These are phyloP conservation scores for Rachycentron canadum DNA, from an alignment of 2,797 vertebrate species.

Conservation along the genomic window DNA sequence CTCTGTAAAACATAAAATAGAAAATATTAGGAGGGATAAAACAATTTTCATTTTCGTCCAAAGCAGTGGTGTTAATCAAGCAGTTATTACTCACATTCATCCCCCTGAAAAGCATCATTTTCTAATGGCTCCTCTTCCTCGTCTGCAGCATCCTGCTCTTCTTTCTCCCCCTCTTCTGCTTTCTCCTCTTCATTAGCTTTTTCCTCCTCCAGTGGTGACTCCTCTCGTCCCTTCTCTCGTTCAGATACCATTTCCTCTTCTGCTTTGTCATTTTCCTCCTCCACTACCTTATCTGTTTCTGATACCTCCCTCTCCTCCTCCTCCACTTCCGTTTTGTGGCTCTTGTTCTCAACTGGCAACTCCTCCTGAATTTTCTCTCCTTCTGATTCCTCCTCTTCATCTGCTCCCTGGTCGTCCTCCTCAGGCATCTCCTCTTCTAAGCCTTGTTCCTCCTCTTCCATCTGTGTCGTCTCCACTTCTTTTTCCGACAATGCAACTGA, in stretches of 20 bases:
- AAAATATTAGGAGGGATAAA: background rate
- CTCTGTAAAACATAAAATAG: constrained; percentile 65
- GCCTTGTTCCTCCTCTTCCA: constrained; percentile 20
- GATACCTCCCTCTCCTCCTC: background rate
- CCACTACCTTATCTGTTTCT: background rate
- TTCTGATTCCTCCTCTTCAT: constrained; percentile 25
- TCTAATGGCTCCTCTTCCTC: constrained; percentile 52
- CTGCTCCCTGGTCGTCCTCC: constrained; percentile 15
- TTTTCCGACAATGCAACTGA: constrained; percentile 21
- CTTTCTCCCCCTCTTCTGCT: constrained; percentile 23
- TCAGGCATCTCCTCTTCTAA: constrained; percentile 26
- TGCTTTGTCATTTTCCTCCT: constrained; percentile 15
- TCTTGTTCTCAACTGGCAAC: background rate
- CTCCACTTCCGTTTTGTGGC: constrained; percentile 1
- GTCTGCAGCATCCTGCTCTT: constrained; percentile 28
- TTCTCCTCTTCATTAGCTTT: constrained; percentile 25
- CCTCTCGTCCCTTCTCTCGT: background rate
- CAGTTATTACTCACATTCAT: constrained; percentile 70
- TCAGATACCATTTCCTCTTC: constrained; percentile 3
- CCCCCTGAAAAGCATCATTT: constrained; percentile 41
- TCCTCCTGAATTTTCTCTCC: background rate
- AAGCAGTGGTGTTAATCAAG: background rate
- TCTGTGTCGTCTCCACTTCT: constrained; percentile 5
- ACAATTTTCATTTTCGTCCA: background rate
- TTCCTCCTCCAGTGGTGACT: constrained; percentile 17